phyloP scores from a whole-genome alignment of 2,888 invertebrate species.

The Allolobophora icterica region DNA sequence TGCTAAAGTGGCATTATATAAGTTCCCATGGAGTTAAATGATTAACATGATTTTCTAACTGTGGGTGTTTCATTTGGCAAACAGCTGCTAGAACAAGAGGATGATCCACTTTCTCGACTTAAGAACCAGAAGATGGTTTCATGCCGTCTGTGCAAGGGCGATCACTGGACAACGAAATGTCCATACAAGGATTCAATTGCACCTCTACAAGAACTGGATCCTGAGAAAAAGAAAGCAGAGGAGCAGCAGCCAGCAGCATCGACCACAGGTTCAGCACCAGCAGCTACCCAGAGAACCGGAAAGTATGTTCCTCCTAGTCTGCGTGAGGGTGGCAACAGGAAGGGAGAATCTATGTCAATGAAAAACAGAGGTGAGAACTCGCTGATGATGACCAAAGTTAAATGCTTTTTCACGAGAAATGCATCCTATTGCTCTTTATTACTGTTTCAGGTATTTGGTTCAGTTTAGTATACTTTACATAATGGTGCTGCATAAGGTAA shows the following conservation, averaged over 20 bases:
- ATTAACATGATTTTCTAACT: neutral
- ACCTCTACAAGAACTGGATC: slow-evolving; percentile 59
- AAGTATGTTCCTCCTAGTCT: slow-evolving; percentile 82
- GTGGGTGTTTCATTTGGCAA: neutral
- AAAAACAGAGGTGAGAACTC: slow-evolving; percentile 59
- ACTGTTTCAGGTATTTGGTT: neutral
- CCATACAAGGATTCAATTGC: slow-evolving; percentile 89
- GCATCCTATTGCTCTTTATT: neutral
- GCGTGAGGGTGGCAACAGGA: slow-evolving; percentile 78
- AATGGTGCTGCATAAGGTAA: neutral
- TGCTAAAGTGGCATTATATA: too few species aligned
- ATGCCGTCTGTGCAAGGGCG: slow-evolving; percentile 71
- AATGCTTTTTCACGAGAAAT: too few species aligned
- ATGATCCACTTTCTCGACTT: slow-evolving; percentile 82
- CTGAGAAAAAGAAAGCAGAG: slow-evolving; percentile 35
- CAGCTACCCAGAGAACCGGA: slow-evolving; percentile 57
- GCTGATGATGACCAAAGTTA: neutral
- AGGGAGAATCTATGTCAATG: slow-evolving; percentile 75
- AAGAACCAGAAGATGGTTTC: slow-evolving; percentile 63
- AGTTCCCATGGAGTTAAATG: neutral
- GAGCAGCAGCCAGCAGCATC: slow-evolving; percentile 43
- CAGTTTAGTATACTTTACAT: neutral
- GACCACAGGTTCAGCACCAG: slow-evolving; percentile 49
- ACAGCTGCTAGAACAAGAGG: slow-evolving; percentile 69
- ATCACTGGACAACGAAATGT: slow-evolving; percentile 98